phyloP scores from a whole-genome alignment of 2,113 vertebrate species.

The Lepus timidus region DNA sequence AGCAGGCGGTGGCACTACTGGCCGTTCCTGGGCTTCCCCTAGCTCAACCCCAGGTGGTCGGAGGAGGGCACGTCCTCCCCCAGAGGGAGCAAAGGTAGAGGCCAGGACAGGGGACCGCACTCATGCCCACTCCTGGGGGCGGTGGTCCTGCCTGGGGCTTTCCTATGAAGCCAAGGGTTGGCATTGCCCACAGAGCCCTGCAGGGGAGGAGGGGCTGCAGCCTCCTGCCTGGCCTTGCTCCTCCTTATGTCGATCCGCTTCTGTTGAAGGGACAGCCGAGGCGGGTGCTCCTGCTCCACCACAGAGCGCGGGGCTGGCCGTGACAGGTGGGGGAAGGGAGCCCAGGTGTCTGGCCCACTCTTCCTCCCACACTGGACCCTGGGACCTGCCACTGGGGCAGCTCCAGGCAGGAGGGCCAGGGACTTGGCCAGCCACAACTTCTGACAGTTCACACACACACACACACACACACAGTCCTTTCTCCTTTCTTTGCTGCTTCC shows the following conservation, averaged over 20 bases:
- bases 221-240: background rate
- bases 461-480: background rate
- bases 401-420: background rate
- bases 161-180: background rate
- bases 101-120: background rate
- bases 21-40: background rate
- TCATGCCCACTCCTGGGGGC: too few species aligned
- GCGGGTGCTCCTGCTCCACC: background rate
- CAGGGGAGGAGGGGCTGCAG: background rate
- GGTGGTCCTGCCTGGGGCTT: background rate
- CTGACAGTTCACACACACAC: background rate
- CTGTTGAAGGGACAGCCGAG: constrained; percentile 33
- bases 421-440: background rate
- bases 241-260: background rate
- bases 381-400: background rate
- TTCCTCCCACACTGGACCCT: background rate
- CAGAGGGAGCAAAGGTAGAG: background rate
- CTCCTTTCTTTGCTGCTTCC: background rate
- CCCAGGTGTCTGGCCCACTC: background rate
- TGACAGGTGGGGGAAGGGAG: background rate
- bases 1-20: background rate
- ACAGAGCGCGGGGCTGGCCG: background rate
- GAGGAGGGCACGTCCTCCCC: background rate
- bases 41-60: background rate
- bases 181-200: constrained; percentile 30